Conservation (phyloP, 2,888 invertebrate genomes). For the Camptogramma bilineatum region DNA sequence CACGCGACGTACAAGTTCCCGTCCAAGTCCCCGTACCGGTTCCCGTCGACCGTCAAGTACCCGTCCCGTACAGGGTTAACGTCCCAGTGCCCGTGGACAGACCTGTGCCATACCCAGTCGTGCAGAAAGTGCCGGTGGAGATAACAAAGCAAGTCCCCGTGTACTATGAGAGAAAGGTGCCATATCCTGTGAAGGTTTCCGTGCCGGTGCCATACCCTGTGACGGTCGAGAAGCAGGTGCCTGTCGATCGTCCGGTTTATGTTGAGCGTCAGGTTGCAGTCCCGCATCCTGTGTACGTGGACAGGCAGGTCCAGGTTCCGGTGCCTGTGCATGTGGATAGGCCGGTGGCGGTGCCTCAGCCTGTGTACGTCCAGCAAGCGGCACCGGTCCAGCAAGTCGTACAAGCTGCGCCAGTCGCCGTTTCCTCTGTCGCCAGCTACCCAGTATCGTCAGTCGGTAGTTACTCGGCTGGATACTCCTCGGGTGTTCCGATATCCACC, state of each 20-base stretch:
- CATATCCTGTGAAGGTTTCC: constrained; percentile 77
- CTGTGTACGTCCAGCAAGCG: constrained; percentile 60
- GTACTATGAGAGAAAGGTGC: constrained; percentile 78
- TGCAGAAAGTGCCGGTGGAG: constrained; percentile 82
- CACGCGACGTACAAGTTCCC: constrained; percentile 74
- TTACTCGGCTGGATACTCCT: constrained; percentile 24
- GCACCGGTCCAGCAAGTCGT: constrained; percentile 3
- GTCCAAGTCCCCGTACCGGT: constrained; percentile 82
- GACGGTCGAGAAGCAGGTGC: constrained; percentile 84
- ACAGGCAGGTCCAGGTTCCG: constrained; percentile 85
- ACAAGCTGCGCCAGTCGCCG: constrained; percentile 40
- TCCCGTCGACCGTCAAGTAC: constrained; percentile 77
- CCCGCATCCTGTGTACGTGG: constrained; percentile 83
- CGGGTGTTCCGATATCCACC: constrained; percentile 23
- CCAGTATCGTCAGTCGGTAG: constrained; percentile 34
- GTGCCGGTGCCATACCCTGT: constrained; percentile 87
- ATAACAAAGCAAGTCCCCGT: constrained; percentile 79
- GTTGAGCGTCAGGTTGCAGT: constrained; percentile 83
- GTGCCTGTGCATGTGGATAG: constrained; percentile 86
- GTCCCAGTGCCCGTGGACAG: constrained; percentile 83
- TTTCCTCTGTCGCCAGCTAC: constrained; percentile 36
- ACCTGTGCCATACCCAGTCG: constrained; percentile 81
- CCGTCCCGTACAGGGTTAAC: constrained; percentile 81
- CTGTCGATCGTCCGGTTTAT: constrained; percentile 85
- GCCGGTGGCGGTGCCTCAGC: constrained; percentile 76